Evolutionary conservation across 1,140 invertebrate genomes (phyloP), one percentile per base, ranked within the genome.

Genomic region (Cotesia chilonis): DNA sequence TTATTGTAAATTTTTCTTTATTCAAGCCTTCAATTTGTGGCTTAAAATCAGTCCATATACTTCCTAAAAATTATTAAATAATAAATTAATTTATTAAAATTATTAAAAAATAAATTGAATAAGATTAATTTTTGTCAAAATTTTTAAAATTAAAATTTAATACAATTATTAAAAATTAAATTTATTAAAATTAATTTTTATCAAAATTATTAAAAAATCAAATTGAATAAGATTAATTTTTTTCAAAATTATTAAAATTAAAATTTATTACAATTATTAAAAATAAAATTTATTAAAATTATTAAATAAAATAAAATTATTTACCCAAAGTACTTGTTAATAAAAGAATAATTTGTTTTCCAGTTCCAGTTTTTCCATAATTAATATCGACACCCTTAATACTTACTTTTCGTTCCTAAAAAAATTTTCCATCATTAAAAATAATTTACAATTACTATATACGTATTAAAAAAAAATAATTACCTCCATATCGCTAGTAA

Each of bases 21-120:
- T 93, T 88, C 12, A 96, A 84, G 10, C 89, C 88, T 75, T 92
- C 89, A 6, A 96, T 87, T 87, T 96, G 94, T 1, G 93, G 93
- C 74, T 90, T 91, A 79, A 95, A 96, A 81, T 96, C 93, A 1
- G 92, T 94, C 90, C 92, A 94, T 52, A 92, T 92, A 9, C 90
- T 90, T 36, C 91, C 90, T 90, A 28, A 14, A 63, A n/a, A 64
- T 28, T 28, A 28, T 28, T 28, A 28, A 28, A 28, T 2, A 28
- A 28, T 28, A 28, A 28, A 28, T 28, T 28, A 28, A 28, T 28
- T 28, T 28, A 2, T 28, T 28, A 2, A 2, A 28, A 28, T 28
- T 28, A 28, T 28, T 28, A 28, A 28, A 1, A 28, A 28, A 0
- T 0, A 28, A 28, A 28, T 28, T 28, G 1, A 28, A 2, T 28